phyloP scores from a whole-genome alignment of 2,888 invertebrate genomes.

The Ommatoiulus sabulosus region DNA sequence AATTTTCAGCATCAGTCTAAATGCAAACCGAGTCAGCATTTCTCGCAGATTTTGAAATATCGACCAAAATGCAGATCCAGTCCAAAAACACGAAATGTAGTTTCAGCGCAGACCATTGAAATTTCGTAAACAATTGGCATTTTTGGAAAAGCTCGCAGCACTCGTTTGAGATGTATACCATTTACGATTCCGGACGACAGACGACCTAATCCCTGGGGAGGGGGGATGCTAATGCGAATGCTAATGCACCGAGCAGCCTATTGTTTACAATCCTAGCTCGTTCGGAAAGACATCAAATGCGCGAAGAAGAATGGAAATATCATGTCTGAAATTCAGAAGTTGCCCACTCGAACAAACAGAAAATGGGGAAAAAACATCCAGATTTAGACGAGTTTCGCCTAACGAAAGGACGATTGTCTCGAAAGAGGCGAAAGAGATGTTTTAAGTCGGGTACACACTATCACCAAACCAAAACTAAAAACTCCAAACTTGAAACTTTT shows the following conservation, averaged over 20 bases:
- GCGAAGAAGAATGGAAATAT: background rate
- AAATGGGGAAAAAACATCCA: background rate
- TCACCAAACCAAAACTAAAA: no score
- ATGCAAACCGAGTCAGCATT: background rate
- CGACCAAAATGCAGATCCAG: no score
- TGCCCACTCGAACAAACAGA: background rate
- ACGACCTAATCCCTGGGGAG: background rate
- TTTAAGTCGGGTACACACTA: no score
- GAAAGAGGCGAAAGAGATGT: no score
- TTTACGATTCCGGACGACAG: background rate
- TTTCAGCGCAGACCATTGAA: background rate
- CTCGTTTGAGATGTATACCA: background rate
- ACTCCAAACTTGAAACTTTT: no score
- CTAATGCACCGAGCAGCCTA: background rate
- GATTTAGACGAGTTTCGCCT: no score
- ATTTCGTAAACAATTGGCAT: background rate
- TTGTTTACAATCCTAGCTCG: background rate
- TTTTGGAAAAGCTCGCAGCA: background rate
- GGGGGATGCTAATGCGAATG: background rate
- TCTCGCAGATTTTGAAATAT: no score
- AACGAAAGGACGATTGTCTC: background rate
- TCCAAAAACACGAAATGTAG: background rate
- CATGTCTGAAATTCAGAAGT: background rate
- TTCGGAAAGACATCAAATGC: background rate
- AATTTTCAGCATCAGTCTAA: background rate